Base-by-base conservation (phyloP, 2,797 vertebrate species). In the Danio kyathit region DNA sequence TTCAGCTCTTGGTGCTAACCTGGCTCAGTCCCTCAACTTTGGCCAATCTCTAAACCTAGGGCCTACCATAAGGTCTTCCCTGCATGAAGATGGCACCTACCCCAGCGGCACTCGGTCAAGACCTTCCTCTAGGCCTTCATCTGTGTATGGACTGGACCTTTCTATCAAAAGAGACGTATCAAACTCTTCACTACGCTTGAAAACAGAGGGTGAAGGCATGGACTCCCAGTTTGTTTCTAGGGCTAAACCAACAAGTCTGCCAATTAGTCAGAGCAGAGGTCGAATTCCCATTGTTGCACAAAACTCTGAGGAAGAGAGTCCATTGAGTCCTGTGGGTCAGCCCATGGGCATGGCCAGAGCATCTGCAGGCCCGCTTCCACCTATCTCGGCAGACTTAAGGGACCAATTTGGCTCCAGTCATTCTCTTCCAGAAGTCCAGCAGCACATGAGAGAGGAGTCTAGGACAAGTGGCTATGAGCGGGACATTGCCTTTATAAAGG, bases 271-370 rank as follows among this genome's bases (percentile, higher is more conserved):
- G 91, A 99, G 98, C 81, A 95, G 98, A 85, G 98, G 98, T 75
- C 95, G 98, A 64, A 99, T 99, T 86, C 97, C 98, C 46, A 97
- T 99, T 86, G 97, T 99, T 88, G 97, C 97, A 0, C 98, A 99
- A 90, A 99, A 99, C 89, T 99, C 98, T 48, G 98, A 99, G 87
- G 98, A 99, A 84, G 98, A 99, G 87, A 99, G 98, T 87, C 98
- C 98, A 74, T 89, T 99, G 81, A 99, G 98, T 91, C 98, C 98
- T 0, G 98, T 99, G 88, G 98, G 98, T 17, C 96, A 99, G 85
- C 98, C 98, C 79, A 99, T 99, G 98, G 98, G 98, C 74, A 99
- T 99, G 98, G 97, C 98, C 65, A 95, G 98, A 91, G 98, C 98
- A 8, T 96, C 98, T 60, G 98, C 97, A 82, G 98, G 98, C 87